Evolutionary conservation across 1,140 invertebrate species (phyloP).

Genomic region (Eriocheir sinensis): DNA sequence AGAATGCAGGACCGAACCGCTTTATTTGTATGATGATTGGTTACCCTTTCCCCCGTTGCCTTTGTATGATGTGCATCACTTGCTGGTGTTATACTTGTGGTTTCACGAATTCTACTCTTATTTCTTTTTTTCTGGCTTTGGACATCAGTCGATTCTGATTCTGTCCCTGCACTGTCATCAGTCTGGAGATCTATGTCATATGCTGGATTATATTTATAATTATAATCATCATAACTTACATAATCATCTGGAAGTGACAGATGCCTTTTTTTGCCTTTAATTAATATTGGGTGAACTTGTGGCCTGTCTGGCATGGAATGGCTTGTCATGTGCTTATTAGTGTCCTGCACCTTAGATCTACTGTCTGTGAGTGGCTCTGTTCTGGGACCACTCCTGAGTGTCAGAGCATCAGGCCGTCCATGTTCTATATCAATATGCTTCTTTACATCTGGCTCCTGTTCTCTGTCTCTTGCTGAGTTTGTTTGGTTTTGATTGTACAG

Average conservation of each 20-base stretch:
- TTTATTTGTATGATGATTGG: background rate
- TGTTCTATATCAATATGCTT: background rate
- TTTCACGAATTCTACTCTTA: background rate
- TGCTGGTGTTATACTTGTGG: background rate
- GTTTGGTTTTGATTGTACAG: background rate
- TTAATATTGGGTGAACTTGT: too few species aligned
- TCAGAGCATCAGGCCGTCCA: background rate
- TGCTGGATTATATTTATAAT: background rate
- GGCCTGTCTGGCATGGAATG: too few species aligned
- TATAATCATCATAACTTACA: too few species aligned
- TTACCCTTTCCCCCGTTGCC: too few species aligned
- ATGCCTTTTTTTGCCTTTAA: too few species aligned
- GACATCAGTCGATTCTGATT: background rate
- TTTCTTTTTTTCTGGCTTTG: background rate
- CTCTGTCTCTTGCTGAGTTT: background rate
- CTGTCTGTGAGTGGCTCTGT: too few species aligned
- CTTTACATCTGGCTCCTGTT: background rate
- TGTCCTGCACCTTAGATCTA: too few species aligned
- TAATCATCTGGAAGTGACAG: too few species aligned
- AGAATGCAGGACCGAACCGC: conserved; percentile 52
- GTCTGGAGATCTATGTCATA: background rate
- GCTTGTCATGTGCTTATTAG: too few species aligned
- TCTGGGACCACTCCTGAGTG: background rate
- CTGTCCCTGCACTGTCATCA: background rate
- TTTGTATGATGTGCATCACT: background rate